Evolutionary conservation across 1,140 invertebrate genomes (phyloP).

Genomic region (Grapholita molesta): DNA sequence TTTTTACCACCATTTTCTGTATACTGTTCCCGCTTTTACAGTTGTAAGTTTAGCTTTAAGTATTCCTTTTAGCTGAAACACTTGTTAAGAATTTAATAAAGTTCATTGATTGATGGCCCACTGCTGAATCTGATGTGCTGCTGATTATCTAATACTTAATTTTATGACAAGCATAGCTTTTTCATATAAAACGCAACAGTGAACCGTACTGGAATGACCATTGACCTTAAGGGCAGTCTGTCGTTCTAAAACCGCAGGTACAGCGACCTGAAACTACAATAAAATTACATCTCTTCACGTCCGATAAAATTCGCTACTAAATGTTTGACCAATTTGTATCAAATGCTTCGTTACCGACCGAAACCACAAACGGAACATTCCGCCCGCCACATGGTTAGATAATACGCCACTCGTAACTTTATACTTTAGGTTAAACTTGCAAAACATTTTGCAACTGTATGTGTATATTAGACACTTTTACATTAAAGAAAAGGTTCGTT

Average conservation of each 20-base stretch:
- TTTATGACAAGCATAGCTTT: too few relatives aligned
- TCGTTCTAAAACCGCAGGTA: too few relatives aligned
- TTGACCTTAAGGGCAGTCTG: too few relatives aligned
- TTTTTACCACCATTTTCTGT: neutral
- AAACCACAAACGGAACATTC: constrained; percentile 2
- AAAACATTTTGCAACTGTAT: neutral
- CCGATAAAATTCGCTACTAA: neutral
- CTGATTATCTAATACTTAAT: too few relatives aligned
- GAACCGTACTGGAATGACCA: too few relatives aligned
- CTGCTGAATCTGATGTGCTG: too few relatives aligned
- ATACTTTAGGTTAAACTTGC: neutral
- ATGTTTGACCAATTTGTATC: neutral
- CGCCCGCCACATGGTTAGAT: neutral
- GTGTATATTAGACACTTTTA: neutral
- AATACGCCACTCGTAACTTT: neutral
- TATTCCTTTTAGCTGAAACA: too few relatives aligned
- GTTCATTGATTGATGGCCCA: too few relatives aligned
- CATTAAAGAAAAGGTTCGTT: neutral
- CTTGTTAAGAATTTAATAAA: too few relatives aligned
- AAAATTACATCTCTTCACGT: neutral
- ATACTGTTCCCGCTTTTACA: neutral
- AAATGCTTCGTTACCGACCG: neutral
- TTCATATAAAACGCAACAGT: too few relatives aligned
- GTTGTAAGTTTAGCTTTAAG: neutral
- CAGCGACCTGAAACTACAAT: too few relatives aligned